Conservation (phyloP, 2,113 vertebrate species). For the Scatophagus argus region DNA sequence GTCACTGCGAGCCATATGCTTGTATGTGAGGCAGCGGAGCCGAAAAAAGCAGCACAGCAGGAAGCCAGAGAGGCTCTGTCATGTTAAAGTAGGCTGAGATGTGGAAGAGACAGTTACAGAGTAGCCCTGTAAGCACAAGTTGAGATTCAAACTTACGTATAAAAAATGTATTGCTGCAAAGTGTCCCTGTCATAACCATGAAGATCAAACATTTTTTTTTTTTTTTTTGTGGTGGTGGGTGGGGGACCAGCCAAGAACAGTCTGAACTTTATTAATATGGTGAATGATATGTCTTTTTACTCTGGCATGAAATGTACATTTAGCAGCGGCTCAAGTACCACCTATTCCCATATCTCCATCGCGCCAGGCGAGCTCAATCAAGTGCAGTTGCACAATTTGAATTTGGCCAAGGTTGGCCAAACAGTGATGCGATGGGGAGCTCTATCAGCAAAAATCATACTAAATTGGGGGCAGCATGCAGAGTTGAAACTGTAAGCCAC, state of each 20-base stretch:
- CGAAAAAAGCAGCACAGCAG: slow-evolving; percentile 5
- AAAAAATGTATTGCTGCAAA: slow-evolving; percentile 10
- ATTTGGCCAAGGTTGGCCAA: slow-evolving; percentile 47
- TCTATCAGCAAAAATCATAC: slow-evolving; percentile 50
- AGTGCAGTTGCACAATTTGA: slow-evolving; percentile 38
- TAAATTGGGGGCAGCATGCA: slow-evolving; percentile 53
- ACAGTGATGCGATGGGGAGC: slow-evolving; percentile 32
- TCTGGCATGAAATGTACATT: slow-evolving; percentile 31
- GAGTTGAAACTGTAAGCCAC: slow-evolving; percentile 48
- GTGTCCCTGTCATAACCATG: slow-evolving; percentile 17
- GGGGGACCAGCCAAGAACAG: not conserved
- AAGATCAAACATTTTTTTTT: slow-evolving; percentile 25
- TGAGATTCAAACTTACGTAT: not conserved
- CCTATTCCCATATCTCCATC: slow-evolving; percentile 33
- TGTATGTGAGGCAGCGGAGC: slow-evolving; percentile 10
- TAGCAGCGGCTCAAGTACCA: slow-evolving; percentile 33
- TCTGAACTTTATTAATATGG: slow-evolving; percentile 21
- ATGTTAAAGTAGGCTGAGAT: slow-evolving; percentile 4
- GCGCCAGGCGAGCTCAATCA: slow-evolving; percentile 40
- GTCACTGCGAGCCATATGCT: slow-evolving; percentile 3
- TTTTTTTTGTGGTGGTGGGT: no score
- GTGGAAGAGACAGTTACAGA: slow-evolving; percentile 4
- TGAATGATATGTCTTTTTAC: slow-evolving; percentile 7
- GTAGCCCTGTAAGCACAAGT: not conserved
- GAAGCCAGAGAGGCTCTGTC: not conserved